Conservation (phyloP, 2,113 vertebrate genomes). For the Antennarius striatus region DNA sequence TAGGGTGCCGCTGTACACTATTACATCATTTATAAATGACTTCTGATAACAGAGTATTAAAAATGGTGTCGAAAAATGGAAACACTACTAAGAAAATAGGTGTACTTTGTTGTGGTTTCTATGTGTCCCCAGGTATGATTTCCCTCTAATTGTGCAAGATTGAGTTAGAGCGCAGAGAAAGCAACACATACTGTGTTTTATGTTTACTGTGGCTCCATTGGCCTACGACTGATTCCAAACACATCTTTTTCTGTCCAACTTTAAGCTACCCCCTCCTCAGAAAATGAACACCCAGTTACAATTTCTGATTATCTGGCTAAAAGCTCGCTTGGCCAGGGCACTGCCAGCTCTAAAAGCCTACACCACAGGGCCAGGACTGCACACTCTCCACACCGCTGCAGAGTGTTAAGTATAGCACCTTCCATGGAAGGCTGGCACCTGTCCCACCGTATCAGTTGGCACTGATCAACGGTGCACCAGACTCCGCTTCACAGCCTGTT, state of each 20-base stretch:
- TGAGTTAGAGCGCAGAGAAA: constrained; percentile 6
- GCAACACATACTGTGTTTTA: constrained; percentile 10
- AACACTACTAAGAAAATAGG: constrained; percentile 3
- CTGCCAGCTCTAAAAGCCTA: constrained; percentile 55
- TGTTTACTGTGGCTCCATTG: constrained; percentile 17
- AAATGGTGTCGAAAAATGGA: not conserved
- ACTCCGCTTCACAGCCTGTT: constrained; percentile 63
- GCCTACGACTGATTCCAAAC: constrained; percentile 19
- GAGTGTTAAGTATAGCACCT: constrained; percentile 67
- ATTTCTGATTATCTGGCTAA: constrained; percentile 53
- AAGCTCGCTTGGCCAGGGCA: constrained; percentile 59
- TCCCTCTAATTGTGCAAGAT: not conserved
- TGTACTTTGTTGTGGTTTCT: constrained; percentile 12
- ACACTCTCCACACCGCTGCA: constrained; percentile 39
- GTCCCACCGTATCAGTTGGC: constrained; percentile 55
- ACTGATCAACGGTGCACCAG: constrained; percentile 51
- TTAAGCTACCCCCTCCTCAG: constrained; percentile 31
- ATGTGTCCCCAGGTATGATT: not conserved
- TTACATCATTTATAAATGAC: constrained; percentile 5
- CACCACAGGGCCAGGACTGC: constrained; percentile 40
- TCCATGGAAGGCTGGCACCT: constrained; percentile 60
- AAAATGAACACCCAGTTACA: constrained; percentile 18
- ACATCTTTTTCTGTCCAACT: constrained; percentile 28
- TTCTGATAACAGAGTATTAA: not conserved
- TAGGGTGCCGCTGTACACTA: not conserved